Percentiles rank a stretch among this genome's conserved stretches.
These are phyloP conservation scores for Aleiodes sp. DNA, from an alignment of 1,140 invertebrate genomes.

Conservation along the genomic window DNA sequence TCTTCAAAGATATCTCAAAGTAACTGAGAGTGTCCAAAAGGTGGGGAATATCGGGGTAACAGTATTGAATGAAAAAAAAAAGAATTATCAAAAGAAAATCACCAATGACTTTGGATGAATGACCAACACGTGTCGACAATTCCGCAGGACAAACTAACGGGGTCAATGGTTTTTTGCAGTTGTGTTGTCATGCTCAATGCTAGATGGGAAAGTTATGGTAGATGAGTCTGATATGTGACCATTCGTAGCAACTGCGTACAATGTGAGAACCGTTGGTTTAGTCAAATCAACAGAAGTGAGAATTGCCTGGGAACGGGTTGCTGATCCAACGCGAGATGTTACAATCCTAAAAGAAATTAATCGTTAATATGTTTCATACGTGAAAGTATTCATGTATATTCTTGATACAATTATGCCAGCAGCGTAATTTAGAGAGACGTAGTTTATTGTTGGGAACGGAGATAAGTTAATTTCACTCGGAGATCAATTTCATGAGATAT, in stretches of 20 bases:
- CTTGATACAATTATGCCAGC: too few relatives aligned
- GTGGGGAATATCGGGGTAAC: background rate
- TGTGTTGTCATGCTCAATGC: conserved; percentile 14
- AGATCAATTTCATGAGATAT: too few relatives aligned
- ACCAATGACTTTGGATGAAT: background rate
- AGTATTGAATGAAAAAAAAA: conserved; percentile 11
- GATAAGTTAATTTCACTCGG: too few relatives aligned
- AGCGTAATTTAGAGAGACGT: too few relatives aligned
- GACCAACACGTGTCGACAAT: background rate
- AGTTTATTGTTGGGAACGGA: too few relatives aligned
- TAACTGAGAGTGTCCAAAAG: background rate
- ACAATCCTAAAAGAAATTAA: conserved; percentile 23
- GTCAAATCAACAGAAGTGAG: background rate
- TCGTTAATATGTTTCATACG: background rate
- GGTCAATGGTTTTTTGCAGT: conserved; percentile 8
- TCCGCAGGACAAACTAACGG: background rate
- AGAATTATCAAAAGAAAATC: background rate
- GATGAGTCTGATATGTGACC: conserved; percentile 23
- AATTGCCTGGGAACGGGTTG: conserved; percentile 19
- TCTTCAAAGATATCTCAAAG: background rate
- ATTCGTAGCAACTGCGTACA: conserved; percentile 24
- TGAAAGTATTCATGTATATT: too few relatives aligned
- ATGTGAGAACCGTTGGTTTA: conserved; percentile 10
- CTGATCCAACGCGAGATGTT: conserved; percentile 18
- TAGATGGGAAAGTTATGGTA: conserved; percentile 18